These are phyloP conservation scores for Lota lota DNA, from an alignment of 2,113 vertebrate species.

Conservation along the genomic window DNA sequence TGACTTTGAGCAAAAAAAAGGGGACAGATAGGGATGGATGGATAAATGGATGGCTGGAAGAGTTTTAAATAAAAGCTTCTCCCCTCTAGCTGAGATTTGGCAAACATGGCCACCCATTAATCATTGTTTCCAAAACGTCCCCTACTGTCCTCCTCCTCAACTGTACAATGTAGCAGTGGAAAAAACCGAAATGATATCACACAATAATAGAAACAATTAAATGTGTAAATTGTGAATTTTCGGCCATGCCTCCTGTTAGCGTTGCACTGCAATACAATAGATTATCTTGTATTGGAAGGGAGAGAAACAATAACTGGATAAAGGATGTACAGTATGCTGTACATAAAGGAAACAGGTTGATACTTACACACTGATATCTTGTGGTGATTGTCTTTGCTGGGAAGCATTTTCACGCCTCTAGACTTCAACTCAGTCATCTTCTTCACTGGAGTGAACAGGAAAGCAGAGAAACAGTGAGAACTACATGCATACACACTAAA, in stretches of 20 bases:
- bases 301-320: too few relatives aligned
- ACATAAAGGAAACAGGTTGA: neutral
- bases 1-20: neutral
- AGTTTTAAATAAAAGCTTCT: neutral
- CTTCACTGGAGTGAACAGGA: conserved; percentile 81
- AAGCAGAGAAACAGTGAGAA: neutral
- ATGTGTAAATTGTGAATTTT: too few relatives aligned
- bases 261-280: too few relatives aligned
- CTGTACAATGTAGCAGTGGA: neutral
- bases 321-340: too few relatives aligned
- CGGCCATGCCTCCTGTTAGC: too few relatives aligned
- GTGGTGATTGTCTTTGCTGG: conserved; percentile 97
- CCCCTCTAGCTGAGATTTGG: neutral
- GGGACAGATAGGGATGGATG: neutral
- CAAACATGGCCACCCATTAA: neutral
- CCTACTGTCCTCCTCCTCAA: neutral
- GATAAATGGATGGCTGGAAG: too few relatives aligned
- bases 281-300: too few relatives aligned
- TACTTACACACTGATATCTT: conserved; percentile 99
- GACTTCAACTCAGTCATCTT: conserved; percentile 98
- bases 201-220: too few relatives aligned
- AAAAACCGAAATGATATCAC: too few relatives aligned
- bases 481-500: too few relatives aligned
- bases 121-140: neutral
- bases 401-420: conserved; percentile 95